Evolutionary conservation across 1,140 invertebrate species (phyloP), one percentile per base, ranked within the genome.

Genomic region (Cyclargus thomasi): DNA sequence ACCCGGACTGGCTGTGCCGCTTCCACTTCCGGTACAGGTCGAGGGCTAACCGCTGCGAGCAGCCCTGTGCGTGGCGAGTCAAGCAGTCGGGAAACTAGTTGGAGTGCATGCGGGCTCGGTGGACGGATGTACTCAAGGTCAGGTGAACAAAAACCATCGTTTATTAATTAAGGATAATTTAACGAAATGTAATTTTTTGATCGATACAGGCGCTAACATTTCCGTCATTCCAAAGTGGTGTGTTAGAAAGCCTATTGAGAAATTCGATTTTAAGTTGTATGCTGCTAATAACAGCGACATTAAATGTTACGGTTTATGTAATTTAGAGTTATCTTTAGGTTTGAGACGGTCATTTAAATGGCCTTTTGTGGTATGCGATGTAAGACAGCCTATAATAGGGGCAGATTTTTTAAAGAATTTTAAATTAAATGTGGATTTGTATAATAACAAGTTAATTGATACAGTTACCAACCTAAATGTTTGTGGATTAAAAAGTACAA

Each of bases 351-450:
- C 21, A 35, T 68, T 64, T 63, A 68, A 64, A 68, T 67, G 62
- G 67, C 62, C 67, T 29, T 67, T 67, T 63, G 63, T 63, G 1
- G 62, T 68, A 22, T 68, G 62, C 17, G 53, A 68, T 35, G 63
- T 68, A 35, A 64, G 53, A 18, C 62, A 68, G 29, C 62, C 67
- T 53, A 68, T 68, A 68, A 68, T 68, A 11, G 62, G 62, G 10
- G 67, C 62, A 4, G 67, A 68, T 55, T 63, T 68, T 55, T 55
- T 68, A 14, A 53, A 53, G 29, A 63, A 63, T 17, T 63, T 53
- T 59, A 47, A 63, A 53, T 63, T 68, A 18, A 21, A 36, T 23
- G 62, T 68, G 53, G 67, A 67, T 21, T 20, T 68, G 53, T 59
- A 55, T 36, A 68, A 64, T 57, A 68, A 62, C 23, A 64, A 47